Evolutionary conservation across 2,888 invertebrate species (phyloP).

Genomic region (Drosophila parthenogenetica): DNA sequence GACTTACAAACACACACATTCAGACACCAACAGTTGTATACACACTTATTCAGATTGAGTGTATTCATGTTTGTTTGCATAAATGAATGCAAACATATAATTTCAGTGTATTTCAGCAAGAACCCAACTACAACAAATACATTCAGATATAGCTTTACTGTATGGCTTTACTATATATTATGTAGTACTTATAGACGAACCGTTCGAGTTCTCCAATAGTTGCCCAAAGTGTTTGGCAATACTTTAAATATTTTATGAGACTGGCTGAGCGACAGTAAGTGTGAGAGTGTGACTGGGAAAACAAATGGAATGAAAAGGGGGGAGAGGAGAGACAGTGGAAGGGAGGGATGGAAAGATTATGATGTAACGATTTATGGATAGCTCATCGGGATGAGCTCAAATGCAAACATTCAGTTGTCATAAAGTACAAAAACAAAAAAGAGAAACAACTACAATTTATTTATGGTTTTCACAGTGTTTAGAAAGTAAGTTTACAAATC

Average conservation of each 20-base stretch:
- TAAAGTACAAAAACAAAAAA: constrained; percentile 35
- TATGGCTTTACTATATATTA: constrained; percentile 14
- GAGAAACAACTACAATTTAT: constrained; percentile 38
- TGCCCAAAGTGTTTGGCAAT: constrained; percentile 61
- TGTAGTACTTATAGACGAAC: constrained; percentile 16
- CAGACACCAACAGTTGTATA: no score
- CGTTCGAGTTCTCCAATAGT: constrained; percentile 30
- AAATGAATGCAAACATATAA: constrained; percentile 68
- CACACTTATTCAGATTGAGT: constrained; percentile 4
- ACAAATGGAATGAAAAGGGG: neutral
- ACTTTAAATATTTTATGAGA: constrained; percentile 66
- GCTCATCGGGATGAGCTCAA: constrained; percentile 63
- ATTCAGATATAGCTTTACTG: constrained; percentile 11
- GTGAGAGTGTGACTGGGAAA: no score
- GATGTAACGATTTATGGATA: constrained; percentile 68
- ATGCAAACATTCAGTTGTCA: constrained; percentile 52
- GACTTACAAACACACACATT: constrained; percentile 8
- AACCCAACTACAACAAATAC: constrained; percentile 25
- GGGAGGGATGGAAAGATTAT: constrained; percentile 48
- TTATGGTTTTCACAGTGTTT: constrained; percentile 21
- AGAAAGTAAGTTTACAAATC: constrained; percentile 15
- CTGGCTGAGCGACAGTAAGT: neutral
- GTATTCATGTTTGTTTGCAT: constrained; percentile 65
- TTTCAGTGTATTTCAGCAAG: constrained; percentile 38
- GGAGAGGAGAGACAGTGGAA: neutral